Conservation (phyloP, 2,797 vertebrate species). For the Acipenser ruthenus region DNA sequence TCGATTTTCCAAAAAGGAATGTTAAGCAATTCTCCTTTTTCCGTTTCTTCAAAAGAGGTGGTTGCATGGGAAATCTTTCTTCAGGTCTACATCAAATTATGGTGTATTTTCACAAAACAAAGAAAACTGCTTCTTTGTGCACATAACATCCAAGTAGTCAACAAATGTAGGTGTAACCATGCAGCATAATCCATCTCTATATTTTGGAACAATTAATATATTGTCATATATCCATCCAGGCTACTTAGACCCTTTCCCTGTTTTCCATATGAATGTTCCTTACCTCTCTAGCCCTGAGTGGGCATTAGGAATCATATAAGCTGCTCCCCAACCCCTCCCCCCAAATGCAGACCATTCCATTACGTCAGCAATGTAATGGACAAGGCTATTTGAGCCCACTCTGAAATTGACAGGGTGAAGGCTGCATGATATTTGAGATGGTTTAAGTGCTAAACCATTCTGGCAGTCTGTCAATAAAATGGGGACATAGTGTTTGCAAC, state of each 20-base stretch:
- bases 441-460: constrained; percentile 39
- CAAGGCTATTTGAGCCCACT: constrained; percentile 36
- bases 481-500: constrained; percentile 45
- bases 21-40: background rate
- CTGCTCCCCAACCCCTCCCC: constrained; percentile 26
- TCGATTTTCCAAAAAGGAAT: background rate
- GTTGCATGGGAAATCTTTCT: background rate
- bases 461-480: constrained; percentile 52
- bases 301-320: constrained; percentile 51
- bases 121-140: background rate
- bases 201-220: background rate
- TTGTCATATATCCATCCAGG: background rate
- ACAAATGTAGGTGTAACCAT: background rate
- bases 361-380: constrained; percentile 57
- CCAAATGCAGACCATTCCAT: constrained; percentile 51
- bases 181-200: background rate
- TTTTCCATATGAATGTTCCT: constrained; percentile 33
- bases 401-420: constrained; percentile 50
- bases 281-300: constrained; percentile 31
- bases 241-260: constrained; percentile 12
- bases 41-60: background rate
- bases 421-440: constrained; percentile 58
- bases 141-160: background rate
- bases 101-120: too few species aligned
- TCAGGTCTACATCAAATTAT: too few species aligned